A percentile compares a stretch with the other conserved stretches of the same genome.
phyloP scores from a whole-genome alignment of 2,113 vertebrate genomes.

The Heptranchias perlo region DNA sequence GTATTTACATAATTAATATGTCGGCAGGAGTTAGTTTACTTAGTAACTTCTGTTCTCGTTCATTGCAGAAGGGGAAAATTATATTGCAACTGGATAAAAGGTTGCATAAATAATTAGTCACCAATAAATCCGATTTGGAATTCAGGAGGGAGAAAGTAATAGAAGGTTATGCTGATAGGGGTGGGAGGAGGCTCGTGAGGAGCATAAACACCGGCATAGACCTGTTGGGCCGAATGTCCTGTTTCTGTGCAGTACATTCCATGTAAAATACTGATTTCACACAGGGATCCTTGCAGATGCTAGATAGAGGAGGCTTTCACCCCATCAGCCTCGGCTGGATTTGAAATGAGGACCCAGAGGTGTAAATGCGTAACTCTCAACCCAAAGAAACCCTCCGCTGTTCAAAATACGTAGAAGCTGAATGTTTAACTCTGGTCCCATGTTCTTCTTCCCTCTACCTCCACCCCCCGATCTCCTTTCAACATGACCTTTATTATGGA shows the following conservation, averaged over 20 bases:
- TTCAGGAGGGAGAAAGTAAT: too few species aligned
- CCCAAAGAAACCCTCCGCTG: not conserved
- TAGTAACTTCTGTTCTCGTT: not conserved
- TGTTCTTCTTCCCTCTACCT: too few species aligned
- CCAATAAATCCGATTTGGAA: too few species aligned
- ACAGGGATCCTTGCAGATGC: not conserved
- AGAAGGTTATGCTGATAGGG: too few species aligned
- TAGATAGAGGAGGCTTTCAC: not conserved
- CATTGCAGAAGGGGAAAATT: not conserved
- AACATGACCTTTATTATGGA: not conserved
- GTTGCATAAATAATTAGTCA: not conserved
- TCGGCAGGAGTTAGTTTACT: not conserved
- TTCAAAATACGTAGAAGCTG: not conserved
- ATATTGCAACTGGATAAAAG: not conserved
- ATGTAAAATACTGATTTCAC: not conserved
- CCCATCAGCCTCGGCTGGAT: not conserved
- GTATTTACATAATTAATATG: slow-evolving; percentile 2
- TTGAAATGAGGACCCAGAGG: not conserved
- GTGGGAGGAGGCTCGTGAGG: too few species aligned
- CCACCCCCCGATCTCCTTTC: too few species aligned
- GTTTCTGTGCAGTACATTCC: too few species aligned
- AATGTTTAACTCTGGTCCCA: not conserved
- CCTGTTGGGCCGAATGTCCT: too few species aligned
- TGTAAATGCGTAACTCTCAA: not conserved
- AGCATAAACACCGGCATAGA: too few species aligned